Base-by-base conservation (phyloP, 2,888 invertebrate species). In the Microlaimidae sp. region DNA sequence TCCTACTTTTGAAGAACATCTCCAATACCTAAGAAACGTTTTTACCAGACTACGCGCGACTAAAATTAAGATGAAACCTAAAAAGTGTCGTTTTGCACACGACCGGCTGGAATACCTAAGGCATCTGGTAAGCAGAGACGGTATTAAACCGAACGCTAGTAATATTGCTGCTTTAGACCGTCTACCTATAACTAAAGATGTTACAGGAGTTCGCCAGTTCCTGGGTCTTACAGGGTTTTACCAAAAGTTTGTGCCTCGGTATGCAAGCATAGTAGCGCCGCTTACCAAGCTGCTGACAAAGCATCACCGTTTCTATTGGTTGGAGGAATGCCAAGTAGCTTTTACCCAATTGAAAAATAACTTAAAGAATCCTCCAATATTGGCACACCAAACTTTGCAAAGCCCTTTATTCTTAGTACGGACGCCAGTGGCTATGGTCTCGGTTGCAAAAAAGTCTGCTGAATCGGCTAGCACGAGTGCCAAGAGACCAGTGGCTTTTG, bases 141-240 rank as follows among this genome's bases (percentile, higher is more conserved):
- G 59, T 0, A 55, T 69, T 7, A 49, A 54, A 29, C 59, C 63
- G n/a, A 63, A 63, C 60, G 60, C 60, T 1, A 56, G 55, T 0
- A 65, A 65, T 61, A 52, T 56, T 51, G 17, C 13, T 26, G 50
- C 66, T 43, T 54, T 64, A 24, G 3, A 21, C 57, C 51, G 61
- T 19, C 60, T 63, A 19, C 61, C 63, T 4, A n/a, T 25, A 2
- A 69, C 67, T 1, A 51, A 38, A 3, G 62, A 45, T 17, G 10
- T 48, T 1, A 51, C 54, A 28, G 48, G 54, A 38, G 19, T 59
- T 17, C 25, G 48, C 24, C n/a, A 47, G 1, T 66, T 69, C 41
- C 21, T 70, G 1, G 68, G 67, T 2, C 32, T 65, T 24, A 59
- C 58, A 3, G 59, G 61, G 0, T 71, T 64, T 63, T 71, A 66